Evolutionary conservation across 2,888 invertebrate species (phyloP).

Genomic region (Dryobota labecula): DNA sequence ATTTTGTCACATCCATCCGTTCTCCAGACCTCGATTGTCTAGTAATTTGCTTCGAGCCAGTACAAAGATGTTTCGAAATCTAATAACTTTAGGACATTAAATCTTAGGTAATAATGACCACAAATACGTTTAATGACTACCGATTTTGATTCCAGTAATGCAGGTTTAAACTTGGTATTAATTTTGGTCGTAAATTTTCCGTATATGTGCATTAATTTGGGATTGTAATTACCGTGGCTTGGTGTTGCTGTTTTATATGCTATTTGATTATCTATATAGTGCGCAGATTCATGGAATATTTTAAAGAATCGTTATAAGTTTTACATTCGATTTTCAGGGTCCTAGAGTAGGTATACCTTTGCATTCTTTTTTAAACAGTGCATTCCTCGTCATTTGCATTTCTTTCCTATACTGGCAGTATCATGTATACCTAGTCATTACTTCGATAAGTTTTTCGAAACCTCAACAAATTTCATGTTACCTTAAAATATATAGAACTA

Average conservation of each 20-base stretch:
- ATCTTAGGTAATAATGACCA: constrained; percentile 52
- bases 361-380: not conserved
- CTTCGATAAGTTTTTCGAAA: not conserved
- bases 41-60: constrained; percentile 64
- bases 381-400: not conserved
- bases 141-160: constrained; percentile 53
- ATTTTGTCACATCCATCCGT: constrained; percentile 76
- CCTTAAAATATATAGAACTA: no score
- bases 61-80: constrained; percentile 62
- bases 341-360: not conserved
- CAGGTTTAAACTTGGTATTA: constrained; percentile 52
- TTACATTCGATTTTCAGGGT: constrained; percentile 27
- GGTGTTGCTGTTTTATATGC: constrained; percentile 24
- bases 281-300: constrained; percentile 13
- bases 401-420: not conserved
- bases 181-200: constrained; percentile 50
- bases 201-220: constrained; percentile 43
- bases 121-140: constrained; percentile 55
- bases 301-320: not conserved
- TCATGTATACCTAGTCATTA: not conserved
- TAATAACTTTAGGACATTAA: constrained; percentile 58
- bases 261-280: constrained; percentile 1
- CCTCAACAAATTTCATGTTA: not conserved
- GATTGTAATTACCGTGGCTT: constrained; percentile 37
- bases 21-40: constrained; percentile 72